A percentile compares a stretch with the other conserved stretches of the same genome.
phyloP scores from a whole-genome alignment of 2,888 invertebrate genomes.

The Thymelicus sylvestris region DNA sequence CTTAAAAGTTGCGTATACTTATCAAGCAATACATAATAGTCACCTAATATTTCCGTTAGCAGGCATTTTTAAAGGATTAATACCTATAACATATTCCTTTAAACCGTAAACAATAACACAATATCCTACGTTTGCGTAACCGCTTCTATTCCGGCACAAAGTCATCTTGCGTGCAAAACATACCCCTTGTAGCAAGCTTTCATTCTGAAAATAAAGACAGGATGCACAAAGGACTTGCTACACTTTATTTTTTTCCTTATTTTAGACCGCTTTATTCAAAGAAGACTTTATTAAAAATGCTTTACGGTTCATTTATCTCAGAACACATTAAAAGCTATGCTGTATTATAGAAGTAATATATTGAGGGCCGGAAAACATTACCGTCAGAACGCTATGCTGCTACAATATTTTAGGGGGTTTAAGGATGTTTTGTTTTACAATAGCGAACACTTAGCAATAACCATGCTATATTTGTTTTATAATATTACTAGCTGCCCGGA shows the following conservation, averaged over 20 bases:
- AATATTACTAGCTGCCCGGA: too few species aligned
- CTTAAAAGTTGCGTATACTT: too few species aligned
- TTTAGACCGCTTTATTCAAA: slow-evolving; percentile 31
- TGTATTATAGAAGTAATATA: slow-evolving; percentile 20
- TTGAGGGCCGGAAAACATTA: slow-evolving; percentile 19
- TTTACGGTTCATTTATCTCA: slow-evolving; percentile 29
- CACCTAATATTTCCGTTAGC: too few species aligned
- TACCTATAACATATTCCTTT: not conserved
- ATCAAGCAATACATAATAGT: too few species aligned
- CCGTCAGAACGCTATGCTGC: not conserved
- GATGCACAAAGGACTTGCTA: slow-evolving; percentile 28
- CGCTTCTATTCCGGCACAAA: slow-evolving; percentile 15
- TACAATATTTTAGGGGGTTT: slow-evolving; percentile 5
- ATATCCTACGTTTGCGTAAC: not conserved
- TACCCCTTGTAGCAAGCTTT: slow-evolving; percentile 12
- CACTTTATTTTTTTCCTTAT: slow-evolving; percentile 13
- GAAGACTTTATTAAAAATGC: slow-evolving; percentile 25
- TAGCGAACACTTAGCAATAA: not conserved
- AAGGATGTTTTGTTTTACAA: not conserved
- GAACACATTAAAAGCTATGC: slow-evolving; percentile 19
- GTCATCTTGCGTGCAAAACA: slow-evolving; percentile 24
- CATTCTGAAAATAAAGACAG: slow-evolving; percentile 26
- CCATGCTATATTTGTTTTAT: too few species aligned
- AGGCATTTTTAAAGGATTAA: too few species aligned
- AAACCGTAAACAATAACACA: not conserved